phyloP scores from a whole-genome alignment of 2,888 invertebrate species.

The Dryocosmus kuriphilus region DNA sequence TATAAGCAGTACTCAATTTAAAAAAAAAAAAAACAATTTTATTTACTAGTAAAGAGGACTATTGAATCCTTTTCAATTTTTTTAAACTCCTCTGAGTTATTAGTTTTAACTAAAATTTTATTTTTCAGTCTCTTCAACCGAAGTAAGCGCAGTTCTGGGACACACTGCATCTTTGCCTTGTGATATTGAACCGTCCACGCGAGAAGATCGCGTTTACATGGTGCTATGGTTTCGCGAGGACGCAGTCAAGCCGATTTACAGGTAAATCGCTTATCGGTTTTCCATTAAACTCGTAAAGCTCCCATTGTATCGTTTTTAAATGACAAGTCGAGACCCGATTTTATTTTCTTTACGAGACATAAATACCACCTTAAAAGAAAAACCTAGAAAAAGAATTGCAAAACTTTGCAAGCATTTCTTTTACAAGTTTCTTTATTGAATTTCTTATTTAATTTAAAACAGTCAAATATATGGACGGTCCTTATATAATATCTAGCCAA shows the following conservation, averaged over 20 bases:
- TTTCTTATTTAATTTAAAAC: no score
- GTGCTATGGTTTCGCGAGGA: conserved; percentile 94
- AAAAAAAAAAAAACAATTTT: no score
- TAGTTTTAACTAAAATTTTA: neutral
- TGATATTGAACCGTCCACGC: conserved; percentile 90
- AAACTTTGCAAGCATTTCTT: no score
- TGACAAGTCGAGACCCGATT: neutral
- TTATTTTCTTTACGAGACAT: neutral
- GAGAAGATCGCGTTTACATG: conserved; percentile 93
- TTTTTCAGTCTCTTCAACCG: conserved; percentile 83
- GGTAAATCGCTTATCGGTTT: conserved; percentile 79
- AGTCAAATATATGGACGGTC: no score
- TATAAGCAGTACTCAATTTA: no score
- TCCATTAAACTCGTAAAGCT: conserved; percentile 10
- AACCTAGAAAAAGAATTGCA: no score
- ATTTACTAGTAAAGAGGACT: no score
- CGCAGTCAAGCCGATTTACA: conserved; percentile 93
- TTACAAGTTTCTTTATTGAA: no score
- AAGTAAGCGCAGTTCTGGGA: conserved; percentile 91
- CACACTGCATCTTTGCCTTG: conserved; percentile 91
- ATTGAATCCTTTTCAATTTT: no score
- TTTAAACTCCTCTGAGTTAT: no score
- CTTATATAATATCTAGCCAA: no score
- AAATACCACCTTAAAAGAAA: neutral
- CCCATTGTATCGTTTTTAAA: neutral